A percentile compares a stretch with the other conserved stretches of the same genome.
These are phyloP conservation scores for Micoletzkya japonica DNA, from an alignment of 2,888 invertebrate species.

Conservation along the genomic window DNA sequence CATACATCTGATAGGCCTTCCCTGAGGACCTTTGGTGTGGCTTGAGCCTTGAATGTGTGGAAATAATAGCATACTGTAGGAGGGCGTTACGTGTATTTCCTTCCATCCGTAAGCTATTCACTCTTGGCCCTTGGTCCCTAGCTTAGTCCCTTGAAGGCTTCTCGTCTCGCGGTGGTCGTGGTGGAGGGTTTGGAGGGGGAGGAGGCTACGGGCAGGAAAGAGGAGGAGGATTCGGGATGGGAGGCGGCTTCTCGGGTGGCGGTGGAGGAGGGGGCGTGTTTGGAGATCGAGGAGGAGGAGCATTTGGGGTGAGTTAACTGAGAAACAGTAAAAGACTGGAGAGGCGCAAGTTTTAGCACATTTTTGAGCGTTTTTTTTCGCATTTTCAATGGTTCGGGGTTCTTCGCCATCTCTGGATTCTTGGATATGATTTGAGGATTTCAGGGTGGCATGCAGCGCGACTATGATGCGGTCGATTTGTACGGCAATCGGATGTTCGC, in stretches of 20 bases:
- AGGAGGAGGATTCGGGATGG: slow-evolving; percentile 15
- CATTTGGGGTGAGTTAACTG: neutral
- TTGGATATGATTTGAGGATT: neutral
- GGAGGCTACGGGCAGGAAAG: neutral
- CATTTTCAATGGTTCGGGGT: too few relatives aligned
- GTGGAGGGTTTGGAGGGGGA: slow-evolving; percentile 28
- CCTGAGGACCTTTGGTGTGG: too few relatives aligned
- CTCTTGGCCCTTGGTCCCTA: too few relatives aligned
- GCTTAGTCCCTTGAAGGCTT: too few relatives aligned
- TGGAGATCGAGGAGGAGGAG: neutral
- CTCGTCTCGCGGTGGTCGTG: slow-evolving; percentile 21
- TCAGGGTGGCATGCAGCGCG: neutral
- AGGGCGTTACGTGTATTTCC: too few relatives aligned
- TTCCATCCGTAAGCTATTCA: too few relatives aligned
- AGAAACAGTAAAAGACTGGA: neutral
- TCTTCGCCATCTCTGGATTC: neutral
- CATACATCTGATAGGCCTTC: too few relatives aligned
- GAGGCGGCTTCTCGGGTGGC: neutral
- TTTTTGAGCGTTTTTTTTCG: too few relatives aligned
- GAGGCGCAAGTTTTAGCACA: too few relatives aligned
- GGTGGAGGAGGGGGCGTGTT: neutral
- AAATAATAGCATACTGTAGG: too few relatives aligned
- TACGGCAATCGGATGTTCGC: slow-evolving; percentile 8
- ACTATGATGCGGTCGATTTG: neutral
- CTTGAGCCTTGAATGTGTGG: too few relatives aligned